Evolutionary conservation across 2,113 vertebrate genomes (phyloP), one percentile per base, ranked within the genome.

Genomic region (Epinephelus fuscoguttatus): DNA sequence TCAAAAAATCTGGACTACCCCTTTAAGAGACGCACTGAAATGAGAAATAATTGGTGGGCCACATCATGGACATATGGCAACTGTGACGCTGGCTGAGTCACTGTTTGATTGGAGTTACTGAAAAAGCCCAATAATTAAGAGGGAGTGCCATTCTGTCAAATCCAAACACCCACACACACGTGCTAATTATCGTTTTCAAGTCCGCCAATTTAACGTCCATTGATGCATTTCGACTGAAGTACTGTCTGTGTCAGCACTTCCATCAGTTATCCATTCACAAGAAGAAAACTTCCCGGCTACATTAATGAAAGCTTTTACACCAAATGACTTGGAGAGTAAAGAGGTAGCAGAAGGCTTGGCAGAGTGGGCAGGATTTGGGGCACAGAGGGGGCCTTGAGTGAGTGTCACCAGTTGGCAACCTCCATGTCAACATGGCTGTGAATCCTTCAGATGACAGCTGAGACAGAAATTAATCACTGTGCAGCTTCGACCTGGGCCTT

Each of bases 281-380:
- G 45, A 66, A 9, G 33, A 17, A 85, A 81, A 57, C 47, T 70
- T 73, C 3, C 25, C 3, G 7, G 47, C 45, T n/a, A 6, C 64
- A 47, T 21, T 23, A 55, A 70, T 53, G 27, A 23, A 49, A 47
- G 55, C 73, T 62, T 78, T 67, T 17, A 68, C n/a, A 33, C 25
- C 52, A 47, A 75, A 80, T 37, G 59, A 68, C 61, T 77, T 68
- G 18, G 76, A 67, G 42, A 78, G 52, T 53, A 21, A 64, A 56
- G 70, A 33, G 13, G 55, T 6, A 64, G 82, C 87, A 87, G 84
- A 85, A 66, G 80, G 84, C 45, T 25, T 87, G 76, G 87, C 72
- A 75, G 56, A 64, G 70, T 42, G 14, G 25, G 63, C 66, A 55
- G 50, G 55, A 52, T 81, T 49, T 27, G 33, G 53, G 50, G 50